Evolutionary conservation across 2,797 vertebrate species (phyloP).

Genomic region (Tenualosa thibaudeaui): DNA sequence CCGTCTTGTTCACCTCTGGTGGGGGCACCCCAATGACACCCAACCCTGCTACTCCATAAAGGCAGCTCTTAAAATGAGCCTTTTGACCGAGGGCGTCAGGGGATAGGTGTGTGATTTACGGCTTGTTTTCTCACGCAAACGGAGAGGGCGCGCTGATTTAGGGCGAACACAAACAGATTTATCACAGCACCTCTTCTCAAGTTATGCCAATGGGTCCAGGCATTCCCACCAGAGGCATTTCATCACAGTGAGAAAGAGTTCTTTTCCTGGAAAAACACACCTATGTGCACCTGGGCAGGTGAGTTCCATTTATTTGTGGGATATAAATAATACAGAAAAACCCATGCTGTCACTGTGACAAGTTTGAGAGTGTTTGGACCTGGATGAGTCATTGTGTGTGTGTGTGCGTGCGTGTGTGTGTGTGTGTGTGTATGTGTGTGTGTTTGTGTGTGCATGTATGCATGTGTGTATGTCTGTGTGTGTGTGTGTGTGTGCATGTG

Average conservation of each 20-base stretch:
- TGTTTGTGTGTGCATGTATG: not conserved
- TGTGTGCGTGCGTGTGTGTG: not conserved
- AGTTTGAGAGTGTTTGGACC: not conserved
- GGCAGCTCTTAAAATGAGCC: not conserved
- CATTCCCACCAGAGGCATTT: not conserved
- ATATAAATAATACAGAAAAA: not conserved
- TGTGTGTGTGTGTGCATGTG: not conserved
- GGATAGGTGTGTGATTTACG: conserved; percentile 32
- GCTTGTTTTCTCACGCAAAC: conserved; percentile 35
- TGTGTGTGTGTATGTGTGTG: not conserved
- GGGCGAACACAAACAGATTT: conserved; percentile 32
- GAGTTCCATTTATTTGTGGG: not conserved
- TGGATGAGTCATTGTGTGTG: not conserved
- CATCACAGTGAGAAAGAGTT: not conserved
- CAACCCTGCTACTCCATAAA: not conserved
- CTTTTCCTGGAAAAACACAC: conserved; percentile 10
- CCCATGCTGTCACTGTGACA: conserved; percentile 1
- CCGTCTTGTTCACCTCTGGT: not conserved
- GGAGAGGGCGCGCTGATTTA: conserved; percentile 17
- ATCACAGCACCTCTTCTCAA: conserved; percentile 29
- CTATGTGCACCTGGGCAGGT: not conserved
- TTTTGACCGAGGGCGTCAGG: conserved; percentile 17
- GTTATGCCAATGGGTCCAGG: conserved; percentile 11
- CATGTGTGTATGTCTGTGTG: not conserved
- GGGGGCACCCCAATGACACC: conserved; percentile 9